These are phyloP conservation scores for Mallotus villosus DNA, from an alignment of 2,797 vertebrate genomes.

Conservation along the genomic window DNA sequence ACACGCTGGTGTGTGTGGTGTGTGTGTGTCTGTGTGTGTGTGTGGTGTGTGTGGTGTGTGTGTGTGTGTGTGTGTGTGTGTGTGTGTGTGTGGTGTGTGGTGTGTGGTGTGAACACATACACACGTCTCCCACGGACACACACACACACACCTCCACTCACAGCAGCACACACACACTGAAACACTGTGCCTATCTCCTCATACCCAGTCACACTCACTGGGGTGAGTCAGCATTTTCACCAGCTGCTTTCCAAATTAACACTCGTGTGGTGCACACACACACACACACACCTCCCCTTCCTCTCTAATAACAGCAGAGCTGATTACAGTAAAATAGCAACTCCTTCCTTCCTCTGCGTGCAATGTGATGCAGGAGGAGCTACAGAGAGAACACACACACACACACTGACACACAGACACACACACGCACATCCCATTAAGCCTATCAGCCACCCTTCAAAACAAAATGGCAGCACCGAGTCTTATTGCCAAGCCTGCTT, in stretches of 20 bases:
- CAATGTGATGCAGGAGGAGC: not conserved
- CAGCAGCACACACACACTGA: constrained; percentile 14
- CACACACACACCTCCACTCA: constrained; percentile 1
- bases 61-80: not conserved
- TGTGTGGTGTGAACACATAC: not conserved
- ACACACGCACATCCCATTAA: not conserved
- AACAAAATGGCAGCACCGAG: not conserved
- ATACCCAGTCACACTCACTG: constrained; percentile 43
- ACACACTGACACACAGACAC: not conserved
- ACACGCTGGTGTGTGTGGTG: too few relatives aligned
- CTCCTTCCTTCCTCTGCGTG: constrained; percentile 12
- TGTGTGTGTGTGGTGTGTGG: too few relatives aligned
- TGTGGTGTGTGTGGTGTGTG: too few relatives aligned
- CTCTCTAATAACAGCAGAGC: constrained; percentile 9
- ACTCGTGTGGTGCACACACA: constrained; percentile 1
- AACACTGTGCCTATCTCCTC: constrained; percentile 33
- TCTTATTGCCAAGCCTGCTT: too few relatives aligned
- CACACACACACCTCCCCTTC: not conserved
- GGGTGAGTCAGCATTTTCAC: constrained; percentile 69
- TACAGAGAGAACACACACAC: not conserved
- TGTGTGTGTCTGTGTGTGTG: too few relatives aligned
- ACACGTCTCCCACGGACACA: not conserved
- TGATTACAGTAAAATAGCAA: constrained; percentile 2
- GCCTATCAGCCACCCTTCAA: too few relatives aligned
- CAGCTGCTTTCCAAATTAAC: constrained; percentile 63